A percentile compares a stretch with the other conserved stretches of the same genome.
Evolutionary conservation across 1,140 invertebrate species (phyloP).

Genomic region (Drosophila ambigua): DNA sequence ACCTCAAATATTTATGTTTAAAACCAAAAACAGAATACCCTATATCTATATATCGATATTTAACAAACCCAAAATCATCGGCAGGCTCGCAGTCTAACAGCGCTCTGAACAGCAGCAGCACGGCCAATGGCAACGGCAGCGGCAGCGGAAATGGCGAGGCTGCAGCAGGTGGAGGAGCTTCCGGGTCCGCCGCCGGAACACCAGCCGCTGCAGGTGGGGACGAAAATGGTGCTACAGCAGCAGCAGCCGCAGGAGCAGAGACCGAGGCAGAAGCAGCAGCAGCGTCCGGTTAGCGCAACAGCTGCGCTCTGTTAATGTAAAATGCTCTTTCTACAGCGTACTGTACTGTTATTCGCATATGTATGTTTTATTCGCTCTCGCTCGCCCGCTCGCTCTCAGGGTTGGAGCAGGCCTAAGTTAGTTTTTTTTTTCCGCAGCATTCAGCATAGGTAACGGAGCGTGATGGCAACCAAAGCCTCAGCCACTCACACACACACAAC

Average conservation of each 20-base stretch:
- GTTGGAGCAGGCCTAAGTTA: conserved; percentile 2
- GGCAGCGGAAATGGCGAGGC: conserved; percentile 14
- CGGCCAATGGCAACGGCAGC: conserved; percentile 29
- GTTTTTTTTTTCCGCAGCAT: conserved; percentile 2
- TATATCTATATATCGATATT: too few species aligned
- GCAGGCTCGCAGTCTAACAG: conserved; percentile 73
- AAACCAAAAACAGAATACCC: too few species aligned
- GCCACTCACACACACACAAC: conserved; percentile 15
- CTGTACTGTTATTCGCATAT: conserved; percentile 55
- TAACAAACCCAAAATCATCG: not conserved
- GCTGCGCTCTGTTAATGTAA: conserved; percentile 60
- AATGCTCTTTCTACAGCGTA: too few species aligned
- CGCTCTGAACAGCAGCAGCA: conserved; percentile 59
- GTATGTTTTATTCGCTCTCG: conserved; percentile 49
- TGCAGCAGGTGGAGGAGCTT: conserved; percentile 13
- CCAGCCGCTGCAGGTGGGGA: conserved; percentile 4
- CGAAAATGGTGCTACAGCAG: conserved; percentile 24
- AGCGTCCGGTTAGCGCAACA: conserved; percentile 57
- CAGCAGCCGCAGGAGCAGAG: conserved; percentile 38
- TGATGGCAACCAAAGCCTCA: not conserved
- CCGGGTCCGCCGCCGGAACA: conserved; percentile 2
- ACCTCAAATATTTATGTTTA: too few species aligned
- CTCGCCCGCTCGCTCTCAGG: conserved; percentile 1
- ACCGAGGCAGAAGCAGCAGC: conserved; percentile 43
- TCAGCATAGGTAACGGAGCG: too few species aligned